Evolutionary conservation across 2,113 vertebrate genomes (phyloP).

Genomic region (Lynx canadensis): DNA sequence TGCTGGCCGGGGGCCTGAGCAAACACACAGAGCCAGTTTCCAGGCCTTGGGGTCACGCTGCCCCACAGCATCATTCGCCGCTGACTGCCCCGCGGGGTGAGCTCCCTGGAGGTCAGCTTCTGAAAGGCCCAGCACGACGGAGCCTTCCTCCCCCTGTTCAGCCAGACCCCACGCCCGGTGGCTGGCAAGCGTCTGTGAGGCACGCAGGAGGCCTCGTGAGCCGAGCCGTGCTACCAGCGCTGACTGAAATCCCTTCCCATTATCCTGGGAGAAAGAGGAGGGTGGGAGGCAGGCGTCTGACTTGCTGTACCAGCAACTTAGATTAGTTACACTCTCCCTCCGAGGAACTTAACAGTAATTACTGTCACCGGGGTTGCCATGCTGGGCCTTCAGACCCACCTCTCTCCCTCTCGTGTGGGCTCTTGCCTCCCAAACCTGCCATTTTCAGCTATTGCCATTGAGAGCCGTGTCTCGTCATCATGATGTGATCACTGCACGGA

Average conservation of each 20-base stretch:
- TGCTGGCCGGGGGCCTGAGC: fast-evolving
- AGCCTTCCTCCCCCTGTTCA: neutral
- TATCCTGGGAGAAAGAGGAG: neutral
- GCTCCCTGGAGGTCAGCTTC: neutral
- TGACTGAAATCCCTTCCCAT: constrained; percentile 24
- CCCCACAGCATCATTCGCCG: neutral
- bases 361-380: neutral
- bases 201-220: neutral
- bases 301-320: neutral
- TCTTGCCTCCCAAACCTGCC: constrained; percentile 35
- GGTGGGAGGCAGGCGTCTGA: neutral
- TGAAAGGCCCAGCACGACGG: fast-evolving
- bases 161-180: fast-evolving
- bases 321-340: constrained; percentile 40
- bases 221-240: neutral
- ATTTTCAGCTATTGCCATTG: constrained; percentile 64
- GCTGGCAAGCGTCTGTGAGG: neutral
- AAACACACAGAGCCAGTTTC: neutral
- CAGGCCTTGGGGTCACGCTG: fast-evolving
- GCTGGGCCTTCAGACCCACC: constrained; percentile 8
- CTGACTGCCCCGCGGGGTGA: neutral
- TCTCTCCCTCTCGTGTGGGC: neutral
- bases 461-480: constrained; percentile 45
- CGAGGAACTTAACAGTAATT: constrained; percentile 51
- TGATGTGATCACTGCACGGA: neutral